Conservation (phyloP, 2,113 vertebrate species). For the Mirza zaza region DNA sequence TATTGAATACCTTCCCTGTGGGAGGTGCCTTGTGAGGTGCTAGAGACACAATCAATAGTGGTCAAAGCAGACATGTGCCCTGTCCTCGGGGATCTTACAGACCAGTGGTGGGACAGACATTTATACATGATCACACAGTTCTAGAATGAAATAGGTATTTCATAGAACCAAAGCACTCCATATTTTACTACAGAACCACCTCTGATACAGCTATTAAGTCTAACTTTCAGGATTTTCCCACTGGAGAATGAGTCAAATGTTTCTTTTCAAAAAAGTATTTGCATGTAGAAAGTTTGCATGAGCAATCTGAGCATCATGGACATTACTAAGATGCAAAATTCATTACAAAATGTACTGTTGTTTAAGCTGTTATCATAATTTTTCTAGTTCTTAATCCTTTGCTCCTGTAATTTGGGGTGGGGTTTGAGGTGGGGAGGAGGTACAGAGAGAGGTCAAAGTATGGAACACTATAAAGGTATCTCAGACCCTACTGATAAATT, state of each 20-base stretch:
- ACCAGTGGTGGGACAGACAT: background rate
- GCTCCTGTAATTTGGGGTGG: background rate
- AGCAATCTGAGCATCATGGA: background rate
- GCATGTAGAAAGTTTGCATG: background rate
- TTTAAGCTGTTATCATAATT: background rate
- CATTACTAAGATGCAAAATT: too few relatives aligned
- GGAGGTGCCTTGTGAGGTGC: background rate
- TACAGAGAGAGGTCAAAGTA: background rate
- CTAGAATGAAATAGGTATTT: background rate
- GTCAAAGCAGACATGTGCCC: background rate
- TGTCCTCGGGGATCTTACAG: background rate
- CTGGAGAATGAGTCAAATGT: background rate
- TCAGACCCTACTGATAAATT: background rate
- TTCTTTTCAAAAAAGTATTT: background rate
- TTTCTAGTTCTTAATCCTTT: background rate
- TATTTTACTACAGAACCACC: background rate
- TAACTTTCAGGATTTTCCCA: background rate
- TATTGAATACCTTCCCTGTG: background rate
- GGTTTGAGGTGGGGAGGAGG: background rate
- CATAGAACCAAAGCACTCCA: background rate
- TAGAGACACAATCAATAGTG: background rate
- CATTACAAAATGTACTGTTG: background rate
- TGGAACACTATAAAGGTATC: background rate
- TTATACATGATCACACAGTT: background rate
- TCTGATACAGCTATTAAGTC: background rate